Evolutionary conservation across 1,140 invertebrate species (phyloP).

Genomic region (Euwallacea similis): DNA sequence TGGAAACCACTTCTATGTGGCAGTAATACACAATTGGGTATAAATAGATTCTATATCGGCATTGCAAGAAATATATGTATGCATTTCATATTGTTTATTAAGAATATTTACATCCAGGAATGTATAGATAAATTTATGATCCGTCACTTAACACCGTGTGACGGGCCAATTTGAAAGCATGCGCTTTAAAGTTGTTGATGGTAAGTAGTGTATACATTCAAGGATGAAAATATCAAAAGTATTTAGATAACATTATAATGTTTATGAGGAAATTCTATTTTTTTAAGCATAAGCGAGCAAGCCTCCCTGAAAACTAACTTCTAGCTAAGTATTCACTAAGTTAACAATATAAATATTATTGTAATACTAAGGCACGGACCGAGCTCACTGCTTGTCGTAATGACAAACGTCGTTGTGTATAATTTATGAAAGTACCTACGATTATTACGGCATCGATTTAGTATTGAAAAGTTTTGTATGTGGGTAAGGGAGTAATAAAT

Average conservation of each 20-base stretch:
- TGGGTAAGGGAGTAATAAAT: too few species aligned
- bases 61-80: too few species aligned
- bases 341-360: constrained; percentile 53
- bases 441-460: too few species aligned
- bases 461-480: too few species aligned
- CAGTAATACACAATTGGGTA: constrained; percentile 16
- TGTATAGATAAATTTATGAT: too few species aligned
- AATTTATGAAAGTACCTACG: too few species aligned
- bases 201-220: neutral
- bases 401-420: constrained; percentile 44
- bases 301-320: constrained; percentile 45
- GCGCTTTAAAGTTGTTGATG: too few species aligned
- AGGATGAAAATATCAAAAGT: constrained; percentile 4
- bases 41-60: too few species aligned
- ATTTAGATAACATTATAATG: constrained; percentile 15
- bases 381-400: constrained; percentile 53
- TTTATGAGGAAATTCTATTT: constrained; percentile 35
- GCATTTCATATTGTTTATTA: neutral
- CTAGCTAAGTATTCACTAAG: constrained; percentile 46
- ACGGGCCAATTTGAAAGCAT: too few species aligned
- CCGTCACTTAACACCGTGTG: too few species aligned
- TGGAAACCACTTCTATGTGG: constrained; percentile 1
- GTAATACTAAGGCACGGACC: constrained; percentile 56
- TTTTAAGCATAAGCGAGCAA: constrained; percentile 46
- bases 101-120: constrained; percentile 14